Evolutionary conservation across 2,888 invertebrate species (phyloP), one percentile per base, ranked within the genome.

Genomic region (Tenthredo notha): DNA sequence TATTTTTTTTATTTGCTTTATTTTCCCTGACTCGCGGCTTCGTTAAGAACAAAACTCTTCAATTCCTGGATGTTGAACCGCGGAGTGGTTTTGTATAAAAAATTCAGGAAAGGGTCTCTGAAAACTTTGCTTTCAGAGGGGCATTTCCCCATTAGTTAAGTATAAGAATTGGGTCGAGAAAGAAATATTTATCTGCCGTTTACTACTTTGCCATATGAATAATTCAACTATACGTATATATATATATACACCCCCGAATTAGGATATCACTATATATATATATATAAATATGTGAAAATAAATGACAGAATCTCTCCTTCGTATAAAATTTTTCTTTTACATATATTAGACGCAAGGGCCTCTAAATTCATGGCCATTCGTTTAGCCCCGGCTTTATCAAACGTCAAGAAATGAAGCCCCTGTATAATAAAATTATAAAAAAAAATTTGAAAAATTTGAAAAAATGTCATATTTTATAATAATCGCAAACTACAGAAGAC

Each of bases 1-100:
- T 40, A 10, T 29, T 7, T 70, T 37, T 33, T 37, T 6, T 37
- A 18, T 33, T 9, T 9, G 4, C 21, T 33, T 2, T 21, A 10
- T 33, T n/a, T 9, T 12, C 12, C 43, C 18, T 3, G 37, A 75
- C n/a, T 43, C 12, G 18, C 47, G 37, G 78, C 25, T 78, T 78
- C 50, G 78, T 78, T 78, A 54, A 54, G 50, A 78, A 78, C 29
- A 58, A 54, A 80, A 80, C 80, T 80, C 80, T 80, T 80, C n/a
- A 80, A 80, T 80, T 2, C 58, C 37, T 15, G 15, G 37, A 80
- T 80, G 58, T 80, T 80, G 58, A 58, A 61, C 58, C 80, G 80
- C 80, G 58, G 58, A 80, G 80, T 80, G 80, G 80, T 80, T 80
- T 61, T 40, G n/a, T 25, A 80, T 80, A 37, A 80, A 80, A 61